Evolutionary conservation across 2,113 vertebrate genomes (phyloP).

Genomic region (Epinephelus cyanopodus): DNA sequence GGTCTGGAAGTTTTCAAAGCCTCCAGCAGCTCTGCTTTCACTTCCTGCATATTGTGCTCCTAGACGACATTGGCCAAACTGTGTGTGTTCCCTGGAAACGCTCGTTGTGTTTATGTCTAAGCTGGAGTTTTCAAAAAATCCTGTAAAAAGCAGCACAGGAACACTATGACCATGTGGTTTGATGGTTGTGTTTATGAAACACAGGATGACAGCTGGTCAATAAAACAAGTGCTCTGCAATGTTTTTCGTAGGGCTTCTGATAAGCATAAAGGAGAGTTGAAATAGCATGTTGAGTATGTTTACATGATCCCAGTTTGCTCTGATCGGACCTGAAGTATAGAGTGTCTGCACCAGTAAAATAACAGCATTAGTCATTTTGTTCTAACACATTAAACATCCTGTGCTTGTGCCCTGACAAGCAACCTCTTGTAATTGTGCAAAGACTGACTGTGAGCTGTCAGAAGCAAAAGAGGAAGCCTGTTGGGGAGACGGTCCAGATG

Average conservation of each 20-base stretch:
- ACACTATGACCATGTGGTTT: background rate
- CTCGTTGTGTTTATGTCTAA: background rate
- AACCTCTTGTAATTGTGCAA: too few relatives aligned
- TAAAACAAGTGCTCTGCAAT: background rate
- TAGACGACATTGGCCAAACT: constrained; percentile 1
- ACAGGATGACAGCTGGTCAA: background rate
- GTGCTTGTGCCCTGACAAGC: too few relatives aligned
- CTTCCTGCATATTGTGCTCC: constrained; percentile 33
- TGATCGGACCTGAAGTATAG: background rate
- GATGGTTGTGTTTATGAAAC: background rate
- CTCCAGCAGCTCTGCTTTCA: constrained; percentile 31
- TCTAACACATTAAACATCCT: too few relatives aligned
- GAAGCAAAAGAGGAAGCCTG: too few relatives aligned
- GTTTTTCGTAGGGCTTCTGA: background rate
- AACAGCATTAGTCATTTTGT: too few relatives aligned
- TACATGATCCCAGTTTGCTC: background rate
- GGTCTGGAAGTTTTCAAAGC: constrained; percentile 62
- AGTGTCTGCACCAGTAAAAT: too few relatives aligned
- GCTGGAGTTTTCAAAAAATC: background rate
- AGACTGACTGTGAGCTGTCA: too few relatives aligned
- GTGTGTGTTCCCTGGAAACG: background rate
- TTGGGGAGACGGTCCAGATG: too few relatives aligned
- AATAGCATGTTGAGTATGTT: background rate
- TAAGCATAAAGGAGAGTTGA: background rate
- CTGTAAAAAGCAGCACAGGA: background rate